phyloP scores from a whole-genome alignment of 1,140 invertebrate species.

The Zophobas morio region DNA sequence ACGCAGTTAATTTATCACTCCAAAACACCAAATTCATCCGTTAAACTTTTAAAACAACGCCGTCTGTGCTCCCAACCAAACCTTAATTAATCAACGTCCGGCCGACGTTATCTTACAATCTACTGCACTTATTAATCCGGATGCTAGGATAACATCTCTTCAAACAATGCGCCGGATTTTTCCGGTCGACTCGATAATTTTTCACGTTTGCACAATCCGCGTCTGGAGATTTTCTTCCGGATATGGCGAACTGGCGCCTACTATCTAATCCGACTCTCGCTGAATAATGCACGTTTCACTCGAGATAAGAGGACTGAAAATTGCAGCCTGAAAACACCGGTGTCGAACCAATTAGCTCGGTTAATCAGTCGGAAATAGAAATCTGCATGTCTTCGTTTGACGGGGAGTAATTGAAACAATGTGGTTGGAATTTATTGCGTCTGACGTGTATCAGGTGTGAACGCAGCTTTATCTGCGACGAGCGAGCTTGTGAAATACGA shows the following conservation, averaged over 20 bases:
- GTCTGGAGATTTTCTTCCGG: slow-evolving; percentile 11
- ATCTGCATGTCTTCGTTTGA: no score
- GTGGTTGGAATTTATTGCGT: background rate
- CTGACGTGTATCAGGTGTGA: slow-evolving; percentile 7
- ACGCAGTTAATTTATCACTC: no score
- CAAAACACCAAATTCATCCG: background rate
- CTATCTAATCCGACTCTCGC: background rate
- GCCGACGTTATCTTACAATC: slow-evolving; percentile 23
- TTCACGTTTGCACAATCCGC: background rate
- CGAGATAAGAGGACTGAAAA: background rate
- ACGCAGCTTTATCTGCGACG: background rate
- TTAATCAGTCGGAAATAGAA: no score
- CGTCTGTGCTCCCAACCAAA: background rate
- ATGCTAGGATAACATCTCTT: slow-evolving; percentile 5
- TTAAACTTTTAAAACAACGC: background rate
- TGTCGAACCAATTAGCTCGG: background rate
- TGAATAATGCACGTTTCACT: background rate
- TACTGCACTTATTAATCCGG: slow-evolving; percentile 10
- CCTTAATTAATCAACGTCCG: slow-evolving; percentile 27
- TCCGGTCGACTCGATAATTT: slow-evolving; percentile 5
- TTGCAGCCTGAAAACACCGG: no score
- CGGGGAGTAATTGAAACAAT: background rate
- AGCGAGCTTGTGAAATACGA: no score
- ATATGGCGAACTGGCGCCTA: slow-evolving; percentile 22
- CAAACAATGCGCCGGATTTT: slow-evolving; percentile 34